phyloP scores from a whole-genome alignment of 1,140 invertebrate species.

The Chironomus tepperi region DNA sequence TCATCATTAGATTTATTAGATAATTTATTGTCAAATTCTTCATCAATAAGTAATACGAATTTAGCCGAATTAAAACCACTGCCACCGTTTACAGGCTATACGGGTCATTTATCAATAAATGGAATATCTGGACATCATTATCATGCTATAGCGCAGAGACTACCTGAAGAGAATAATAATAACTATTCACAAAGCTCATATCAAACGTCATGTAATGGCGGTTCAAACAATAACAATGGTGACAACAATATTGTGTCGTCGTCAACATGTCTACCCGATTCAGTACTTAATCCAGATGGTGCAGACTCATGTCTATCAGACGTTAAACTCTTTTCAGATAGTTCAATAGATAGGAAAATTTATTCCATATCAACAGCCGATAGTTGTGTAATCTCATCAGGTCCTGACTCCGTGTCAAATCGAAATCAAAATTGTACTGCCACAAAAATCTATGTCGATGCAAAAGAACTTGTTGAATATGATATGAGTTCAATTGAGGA shows the following conservation, averaged over 20 bases:
- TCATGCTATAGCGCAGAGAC: constrained; percentile 65
- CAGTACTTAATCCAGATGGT: constrained; percentile 39
- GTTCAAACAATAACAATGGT: constrained; percentile 39
- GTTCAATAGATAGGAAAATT: constrained; percentile 49
- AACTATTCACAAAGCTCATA: constrained; percentile 51
- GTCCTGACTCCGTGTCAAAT: constrained; percentile 42
- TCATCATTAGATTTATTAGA: constrained; percentile 52
- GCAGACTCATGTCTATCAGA: constrained; percentile 37
- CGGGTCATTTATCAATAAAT: constrained; percentile 70
- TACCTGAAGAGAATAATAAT: constrained; percentile 59
- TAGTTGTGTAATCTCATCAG: constrained; percentile 40
- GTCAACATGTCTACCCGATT: constrained; percentile 53
- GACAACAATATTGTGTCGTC: constrained; percentile 59
- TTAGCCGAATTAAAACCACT: constrained; percentile 78
- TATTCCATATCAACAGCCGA: constrained; percentile 46
- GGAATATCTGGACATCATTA: constrained; percentile 79
- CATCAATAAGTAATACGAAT: constrained; percentile 43
- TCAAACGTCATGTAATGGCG: constrained; percentile 30
- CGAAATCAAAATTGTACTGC: constrained; percentile 27
- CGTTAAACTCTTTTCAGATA: constrained; percentile 42
- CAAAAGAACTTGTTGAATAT: constrained; percentile 40
- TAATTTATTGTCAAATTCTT: constrained; percentile 51
- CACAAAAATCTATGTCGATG: constrained; percentile 35
- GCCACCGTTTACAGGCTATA: constrained; percentile 77
- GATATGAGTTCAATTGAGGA: constrained; percentile 72